These are phyloP conservation scores for Pluvianellus socialis DNA, from an alignment of 2,113 vertebrate genomes.

Conservation along the genomic window DNA sequence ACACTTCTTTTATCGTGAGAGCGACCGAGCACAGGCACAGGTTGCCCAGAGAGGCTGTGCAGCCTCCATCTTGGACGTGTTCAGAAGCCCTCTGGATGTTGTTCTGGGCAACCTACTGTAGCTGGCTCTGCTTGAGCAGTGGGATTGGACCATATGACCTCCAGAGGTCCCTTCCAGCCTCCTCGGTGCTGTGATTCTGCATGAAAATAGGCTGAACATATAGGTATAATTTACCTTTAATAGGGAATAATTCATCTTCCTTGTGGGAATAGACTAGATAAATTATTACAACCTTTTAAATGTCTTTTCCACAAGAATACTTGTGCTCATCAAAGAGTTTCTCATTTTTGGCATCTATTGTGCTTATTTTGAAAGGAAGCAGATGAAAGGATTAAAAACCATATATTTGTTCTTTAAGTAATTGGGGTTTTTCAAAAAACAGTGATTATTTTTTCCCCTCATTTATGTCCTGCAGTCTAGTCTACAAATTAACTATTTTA, in stretches of 20 bases:
- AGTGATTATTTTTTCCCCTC: background rate
- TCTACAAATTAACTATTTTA: background rate
- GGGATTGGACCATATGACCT: background rate
- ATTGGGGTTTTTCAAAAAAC: background rate
- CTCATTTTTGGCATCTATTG: background rate
- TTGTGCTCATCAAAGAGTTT: background rate
- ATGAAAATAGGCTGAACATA: background rate
- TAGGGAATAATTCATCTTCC: background rate
- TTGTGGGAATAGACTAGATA: background rate
- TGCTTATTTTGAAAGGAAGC: background rate
- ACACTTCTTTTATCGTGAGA: background rate
- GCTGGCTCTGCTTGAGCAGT: background rate
- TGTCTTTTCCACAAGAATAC: background rate
- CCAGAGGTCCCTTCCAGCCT: background rate
- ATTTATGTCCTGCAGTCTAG: background rate
- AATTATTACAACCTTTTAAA: background rate
- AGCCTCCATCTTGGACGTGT: background rate
- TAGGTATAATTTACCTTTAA: background rate
- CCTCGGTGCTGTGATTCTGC: background rate
- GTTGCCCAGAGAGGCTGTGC: background rate
- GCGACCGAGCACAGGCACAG: background rate
- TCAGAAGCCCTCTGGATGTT: background rate
- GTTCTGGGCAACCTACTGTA: background rate
- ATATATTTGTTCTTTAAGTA: background rate
- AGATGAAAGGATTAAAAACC: background rate